Conservation (phyloP, 2,888 invertebrate genomes). For the Pyrgus malvae region DNA sequence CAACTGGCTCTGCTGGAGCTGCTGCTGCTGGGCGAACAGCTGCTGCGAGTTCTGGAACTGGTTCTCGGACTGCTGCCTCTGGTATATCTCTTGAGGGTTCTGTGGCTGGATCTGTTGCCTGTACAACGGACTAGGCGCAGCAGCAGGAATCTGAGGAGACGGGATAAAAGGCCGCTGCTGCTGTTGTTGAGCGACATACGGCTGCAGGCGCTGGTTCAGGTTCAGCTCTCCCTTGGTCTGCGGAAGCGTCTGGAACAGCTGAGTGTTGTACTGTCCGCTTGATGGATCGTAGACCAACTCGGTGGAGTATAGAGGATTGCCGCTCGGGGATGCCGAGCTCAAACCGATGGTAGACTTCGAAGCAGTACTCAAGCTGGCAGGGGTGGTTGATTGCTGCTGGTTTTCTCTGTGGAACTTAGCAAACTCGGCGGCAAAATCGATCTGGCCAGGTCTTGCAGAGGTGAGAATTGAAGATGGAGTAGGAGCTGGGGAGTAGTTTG, state of each 20-base stretch:
- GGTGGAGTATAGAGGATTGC: conserved; percentile 88
- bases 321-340: conserved; percentile 63
- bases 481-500: conserved; percentile 66
- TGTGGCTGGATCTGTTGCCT: conserved; percentile 61
- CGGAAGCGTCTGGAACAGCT: conserved; percentile 88
- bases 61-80: conserved; percentile 83
- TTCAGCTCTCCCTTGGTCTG: conserved; percentile 87
- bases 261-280: conserved; percentile 90
- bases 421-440: conserved; percentile 89
- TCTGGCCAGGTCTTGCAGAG: conserved; percentile 62
- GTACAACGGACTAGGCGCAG: conserved; percentile 70
- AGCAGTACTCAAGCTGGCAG: conserved; percentile 54
- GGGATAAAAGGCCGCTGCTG: conserved; percentile 81
- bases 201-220: conserved; percentile 88
- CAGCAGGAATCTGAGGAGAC: conserved; percentile 78
- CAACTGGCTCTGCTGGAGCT: conserved; percentile 85
- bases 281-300: conserved; percentile 89
- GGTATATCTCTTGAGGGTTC: conserved; percentile 77
- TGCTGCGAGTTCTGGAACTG: conserved; percentile 85
- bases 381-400: conserved; percentile 80
- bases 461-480: conserved; percentile 52
- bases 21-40: conserved; percentile 85
- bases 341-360: conserved; percentile 53
- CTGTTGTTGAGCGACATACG: conserved; percentile 84
- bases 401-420: conserved; percentile 87